phyloP scores from a whole-genome alignment of 2,113 vertebrate species.

The Odocoileus virginianus region DNA sequence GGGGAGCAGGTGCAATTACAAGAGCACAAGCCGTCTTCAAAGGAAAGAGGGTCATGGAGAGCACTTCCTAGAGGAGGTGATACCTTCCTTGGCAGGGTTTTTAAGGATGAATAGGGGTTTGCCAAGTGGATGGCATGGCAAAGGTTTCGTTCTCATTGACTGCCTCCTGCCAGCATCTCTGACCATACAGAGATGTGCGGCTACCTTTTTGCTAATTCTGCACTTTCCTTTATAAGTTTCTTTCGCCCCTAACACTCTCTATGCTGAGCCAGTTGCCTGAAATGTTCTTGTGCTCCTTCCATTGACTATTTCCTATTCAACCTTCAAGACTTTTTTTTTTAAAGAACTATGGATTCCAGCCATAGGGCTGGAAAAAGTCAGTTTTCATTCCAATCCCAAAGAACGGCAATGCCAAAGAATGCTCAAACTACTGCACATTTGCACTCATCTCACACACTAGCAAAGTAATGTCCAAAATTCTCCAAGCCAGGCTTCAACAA shows the following conservation, averaged over 20 bases:
- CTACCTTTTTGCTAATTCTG: neutral
- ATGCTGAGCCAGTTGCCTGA: neutral
- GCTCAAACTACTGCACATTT: too few species aligned
- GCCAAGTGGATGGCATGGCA: neutral
- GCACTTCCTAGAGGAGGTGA: neutral
- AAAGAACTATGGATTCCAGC: neutral
- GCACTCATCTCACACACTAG: too few species aligned
- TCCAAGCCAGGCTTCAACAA: too few species aligned
- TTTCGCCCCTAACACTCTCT: neutral
- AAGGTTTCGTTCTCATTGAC: neutral
- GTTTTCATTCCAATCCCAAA: too few species aligned
- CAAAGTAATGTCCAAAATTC: too few species aligned
- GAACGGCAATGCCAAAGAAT: too few species aligned
- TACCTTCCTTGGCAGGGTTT: neutral
- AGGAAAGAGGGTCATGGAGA: neutral
- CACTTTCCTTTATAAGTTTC: neutral
- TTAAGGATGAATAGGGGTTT: conserved; percentile 35
- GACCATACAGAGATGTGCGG: neutral
- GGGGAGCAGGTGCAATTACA: neutral
- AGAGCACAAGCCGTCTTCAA: neutral
- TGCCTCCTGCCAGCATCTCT: neutral
- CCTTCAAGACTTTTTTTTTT: neutral
- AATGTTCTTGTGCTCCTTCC: neutral
- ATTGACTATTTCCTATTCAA: neutral
- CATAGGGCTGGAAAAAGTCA: too few species aligned